These are phyloP conservation scores for Turritopsis dohrnii DNA, from an alignment of 30 jellyfish, hydroid and myxozoan species.

Conservation along the genomic window DNA sequence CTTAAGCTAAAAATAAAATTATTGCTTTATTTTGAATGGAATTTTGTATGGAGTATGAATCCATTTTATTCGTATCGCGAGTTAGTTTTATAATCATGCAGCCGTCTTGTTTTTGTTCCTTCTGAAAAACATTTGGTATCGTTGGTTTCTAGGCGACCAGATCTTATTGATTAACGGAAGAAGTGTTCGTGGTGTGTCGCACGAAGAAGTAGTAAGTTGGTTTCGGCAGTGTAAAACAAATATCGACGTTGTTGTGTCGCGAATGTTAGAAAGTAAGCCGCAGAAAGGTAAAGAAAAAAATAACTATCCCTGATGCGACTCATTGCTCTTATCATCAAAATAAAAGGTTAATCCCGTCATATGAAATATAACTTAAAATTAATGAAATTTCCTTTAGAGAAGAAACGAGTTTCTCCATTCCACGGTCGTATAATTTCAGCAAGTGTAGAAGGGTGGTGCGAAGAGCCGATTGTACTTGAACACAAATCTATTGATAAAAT, in stretches of 20 bases:
- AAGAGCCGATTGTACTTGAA: constrained; percentile 2
- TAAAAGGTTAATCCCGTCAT: no score
- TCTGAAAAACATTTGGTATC: no score
- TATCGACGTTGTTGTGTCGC: constrained; percentile 30
- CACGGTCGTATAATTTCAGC: constrained; percentile 9
- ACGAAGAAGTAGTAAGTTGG: constrained; percentile 33
- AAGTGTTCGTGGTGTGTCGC: constrained; percentile 17
- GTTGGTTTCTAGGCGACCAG: constrained; percentile 52
- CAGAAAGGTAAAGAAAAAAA: constrained; percentile 20
- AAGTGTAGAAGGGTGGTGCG: neutral
- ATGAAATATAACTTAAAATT: no score
- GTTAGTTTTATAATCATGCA: no score
- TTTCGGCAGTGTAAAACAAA: constrained; percentile 20
- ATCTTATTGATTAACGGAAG: constrained; percentile 27
- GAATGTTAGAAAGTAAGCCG: constrained; percentile 31
- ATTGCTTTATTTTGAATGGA: no score
- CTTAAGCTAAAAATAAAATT: no score
- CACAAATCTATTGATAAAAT: neutral
- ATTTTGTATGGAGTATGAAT: no score
- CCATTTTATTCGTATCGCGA: no score
- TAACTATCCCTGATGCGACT: neutral
- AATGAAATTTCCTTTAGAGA: neutral
- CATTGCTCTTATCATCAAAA: no score
- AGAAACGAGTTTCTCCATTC: constrained; percentile 15
- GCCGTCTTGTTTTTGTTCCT: no score